Percentiles rank a stretch among this genome's conserved stretches.
Conservation (phyloP, 92 coral and sea anemone genomes). For the Porites cylindrica region DNA sequence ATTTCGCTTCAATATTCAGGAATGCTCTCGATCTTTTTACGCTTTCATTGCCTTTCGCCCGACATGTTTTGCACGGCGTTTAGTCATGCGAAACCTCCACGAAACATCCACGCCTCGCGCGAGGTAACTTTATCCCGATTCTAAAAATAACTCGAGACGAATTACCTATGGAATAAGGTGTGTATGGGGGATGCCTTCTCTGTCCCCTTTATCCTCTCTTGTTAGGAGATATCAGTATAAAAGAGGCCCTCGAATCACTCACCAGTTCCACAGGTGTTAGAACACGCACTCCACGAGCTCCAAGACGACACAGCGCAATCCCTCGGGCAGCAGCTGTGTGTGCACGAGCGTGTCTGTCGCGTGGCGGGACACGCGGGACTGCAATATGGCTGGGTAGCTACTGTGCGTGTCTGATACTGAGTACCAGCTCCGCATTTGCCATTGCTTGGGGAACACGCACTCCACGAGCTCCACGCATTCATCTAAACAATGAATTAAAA, state of each 20-base stretch:
- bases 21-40: too few relatives aligned
- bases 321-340: constrained; percentile 95
- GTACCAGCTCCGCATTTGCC: constrained; percentile 91
- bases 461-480: constrained; percentile 86
- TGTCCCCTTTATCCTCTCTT: too few relatives aligned
- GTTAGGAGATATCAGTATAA: neutral
- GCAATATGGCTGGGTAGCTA: constrained; percentile 84
- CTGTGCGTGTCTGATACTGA: constrained; percentile 68
- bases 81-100: too few relatives aligned
- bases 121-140: too few relatives aligned
- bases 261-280: constrained; percentile 94
- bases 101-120: too few relatives aligned
- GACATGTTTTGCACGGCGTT: too few relatives aligned
- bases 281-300: constrained; percentile 85
- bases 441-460: constrained; percentile 73
- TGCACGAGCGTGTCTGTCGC: constrained; percentile 59
- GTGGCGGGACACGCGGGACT: constrained; percentile 82
- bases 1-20: too few relatives aligned
- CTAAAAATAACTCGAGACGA: too few relatives aligned
- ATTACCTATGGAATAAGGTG: too few relatives aligned
- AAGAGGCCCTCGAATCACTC: neutral
- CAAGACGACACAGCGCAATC: constrained; percentile 80
- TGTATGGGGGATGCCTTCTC: too few relatives aligned
- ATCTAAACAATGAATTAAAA: constrained; percentile 55
- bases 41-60: too few relatives aligned